These are phyloP conservation scores for Cichlasoma orientale DNA, from an alignment of 2,797 vertebrate genomes.

Conservation along the genomic window DNA sequence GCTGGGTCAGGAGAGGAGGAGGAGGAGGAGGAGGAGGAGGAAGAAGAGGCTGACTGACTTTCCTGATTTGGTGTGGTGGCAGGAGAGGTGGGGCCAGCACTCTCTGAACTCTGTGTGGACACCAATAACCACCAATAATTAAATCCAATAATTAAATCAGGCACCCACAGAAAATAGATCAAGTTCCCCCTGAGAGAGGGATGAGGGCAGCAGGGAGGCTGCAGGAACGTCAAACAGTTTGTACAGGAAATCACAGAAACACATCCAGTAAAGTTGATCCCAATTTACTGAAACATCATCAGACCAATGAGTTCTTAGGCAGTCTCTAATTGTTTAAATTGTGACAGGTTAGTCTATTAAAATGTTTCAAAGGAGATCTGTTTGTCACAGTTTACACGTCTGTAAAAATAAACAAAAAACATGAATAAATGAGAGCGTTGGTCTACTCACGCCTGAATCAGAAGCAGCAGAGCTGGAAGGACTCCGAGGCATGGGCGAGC, in stretches of 20 bases:
- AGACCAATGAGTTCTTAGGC: background rate
- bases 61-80: conserved; percentile 77
- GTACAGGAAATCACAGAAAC: background rate
- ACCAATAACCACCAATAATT: background rate
- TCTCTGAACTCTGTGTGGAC: conserved; percentile 82
- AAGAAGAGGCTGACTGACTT: conserved; percentile 55
- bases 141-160: background rate
- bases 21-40: conserved; percentile 38
- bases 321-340: background rate
- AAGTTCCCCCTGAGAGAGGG: background rate
- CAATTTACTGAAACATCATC: background rate
- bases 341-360: background rate
- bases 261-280: background rate
- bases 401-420: background rate
- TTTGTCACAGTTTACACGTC: background rate
- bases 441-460: conserved; percentile 84
- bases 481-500: conserved; percentile 83
- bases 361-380: background rate
- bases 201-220: background rate
- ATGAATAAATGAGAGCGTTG: accelerated
- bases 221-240: background rate
- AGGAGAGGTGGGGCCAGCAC: conserved; percentile 53
- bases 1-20: conserved; percentile 60
- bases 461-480: conserved; percentile 62
- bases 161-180: background rate